Conservation (phyloP, 2,888 invertebrate genomes). For the Alloplasta piceator region DNA sequence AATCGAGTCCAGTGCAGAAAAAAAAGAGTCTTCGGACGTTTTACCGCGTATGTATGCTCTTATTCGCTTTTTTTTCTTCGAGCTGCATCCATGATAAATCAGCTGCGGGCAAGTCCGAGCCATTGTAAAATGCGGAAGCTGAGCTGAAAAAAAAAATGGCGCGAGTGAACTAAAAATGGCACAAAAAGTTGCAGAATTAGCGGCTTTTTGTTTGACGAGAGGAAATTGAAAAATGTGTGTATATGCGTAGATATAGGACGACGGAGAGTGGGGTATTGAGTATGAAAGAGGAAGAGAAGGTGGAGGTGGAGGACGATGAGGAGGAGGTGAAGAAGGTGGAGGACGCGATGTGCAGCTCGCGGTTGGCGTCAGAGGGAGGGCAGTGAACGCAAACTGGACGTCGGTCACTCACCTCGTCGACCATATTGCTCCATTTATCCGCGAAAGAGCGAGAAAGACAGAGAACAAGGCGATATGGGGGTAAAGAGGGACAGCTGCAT, state of each 20-base stretch:
- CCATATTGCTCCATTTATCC: slow-evolving; percentile 82
- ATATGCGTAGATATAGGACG: slow-evolving; percentile 11
- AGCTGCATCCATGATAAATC: background rate
- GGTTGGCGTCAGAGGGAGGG: slow-evolving; percentile 73
- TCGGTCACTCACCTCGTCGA: slow-evolving; percentile 82
- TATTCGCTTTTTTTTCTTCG: background rate
- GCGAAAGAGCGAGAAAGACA: slow-evolving; percentile 72
- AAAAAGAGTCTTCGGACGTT: slow-evolving; percentile 53
- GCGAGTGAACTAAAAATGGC: too few relatives aligned
- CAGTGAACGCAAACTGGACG: slow-evolving; percentile 83
- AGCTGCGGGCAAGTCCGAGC: slow-evolving; percentile 10
- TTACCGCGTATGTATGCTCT: slow-evolving; percentile 68
- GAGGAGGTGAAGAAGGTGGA: slow-evolving; percentile 46
- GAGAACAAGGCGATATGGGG: slow-evolving; percentile 62
- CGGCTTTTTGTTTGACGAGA: slow-evolving; percentile 18
- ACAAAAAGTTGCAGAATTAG: too few relatives aligned
- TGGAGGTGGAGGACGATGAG: slow-evolving; percentile 42
- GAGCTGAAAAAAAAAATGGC: slow-evolving; percentile 50
- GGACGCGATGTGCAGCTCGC: slow-evolving; percentile 63
- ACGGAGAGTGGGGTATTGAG: slow-evolving; percentile 42
- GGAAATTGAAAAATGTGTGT: slow-evolving; percentile 49
- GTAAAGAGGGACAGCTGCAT: slow-evolving; percentile 56
- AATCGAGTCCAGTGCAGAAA: slow-evolving; percentile 72
- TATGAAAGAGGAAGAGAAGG: background rate
- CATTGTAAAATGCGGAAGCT: slow-evolving; percentile 8